Evolutionary conservation across 2,797 vertebrate species (phyloP), one percentile per base, ranked within the genome.

Genomic region (Lophotriccus pileatus): DNA sequence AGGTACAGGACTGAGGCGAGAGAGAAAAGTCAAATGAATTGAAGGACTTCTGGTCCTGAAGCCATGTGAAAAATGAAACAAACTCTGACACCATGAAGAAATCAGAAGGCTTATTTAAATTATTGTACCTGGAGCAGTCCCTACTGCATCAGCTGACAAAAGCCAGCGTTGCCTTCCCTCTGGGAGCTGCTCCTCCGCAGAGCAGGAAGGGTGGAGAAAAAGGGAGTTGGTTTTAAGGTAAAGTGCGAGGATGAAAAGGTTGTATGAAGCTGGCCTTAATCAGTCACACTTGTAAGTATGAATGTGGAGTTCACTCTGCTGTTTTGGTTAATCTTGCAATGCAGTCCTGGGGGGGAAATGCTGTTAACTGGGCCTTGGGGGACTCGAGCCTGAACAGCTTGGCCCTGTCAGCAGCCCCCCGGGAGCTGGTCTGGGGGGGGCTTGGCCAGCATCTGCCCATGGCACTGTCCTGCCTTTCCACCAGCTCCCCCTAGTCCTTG

Each of bases 401-500:
- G 39, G 6, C 18, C 25, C 8, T 7, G 23, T 24, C 7, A 32
- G 20, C 69, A 46, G 27, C 50, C 25, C 1, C 32, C 19, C 5
- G 36, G 21, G 55, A 56, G 41, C 3, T 27, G 55, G 6, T 9
- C 25, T 11, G 17, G 9, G 22, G 22, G 21, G 28, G 41, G 30
- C 49, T 50, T 8, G 74, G 37, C 37, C 36, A 53, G 14, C 1
- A 2, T 20, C 32, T 1, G 0, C 10, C n/a, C 10, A 9, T 0
- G 0, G 25, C 6, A 2, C 39, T 10, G 41, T 58, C 36, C 21
- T 53, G 53, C 53, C 72, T 52, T n/a, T 14, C n/a, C 64, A 5
- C 4, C 41, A 12, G 32, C 81, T 59, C 63, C 41, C 41, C 69
- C n/a, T 39, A 22, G 67, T 15, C 41, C n/a, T 46, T 39, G 9